Evolutionary conservation across 2,888 invertebrate genomes (phyloP).

Genomic region (Eucriotettix oculatus): DNA sequence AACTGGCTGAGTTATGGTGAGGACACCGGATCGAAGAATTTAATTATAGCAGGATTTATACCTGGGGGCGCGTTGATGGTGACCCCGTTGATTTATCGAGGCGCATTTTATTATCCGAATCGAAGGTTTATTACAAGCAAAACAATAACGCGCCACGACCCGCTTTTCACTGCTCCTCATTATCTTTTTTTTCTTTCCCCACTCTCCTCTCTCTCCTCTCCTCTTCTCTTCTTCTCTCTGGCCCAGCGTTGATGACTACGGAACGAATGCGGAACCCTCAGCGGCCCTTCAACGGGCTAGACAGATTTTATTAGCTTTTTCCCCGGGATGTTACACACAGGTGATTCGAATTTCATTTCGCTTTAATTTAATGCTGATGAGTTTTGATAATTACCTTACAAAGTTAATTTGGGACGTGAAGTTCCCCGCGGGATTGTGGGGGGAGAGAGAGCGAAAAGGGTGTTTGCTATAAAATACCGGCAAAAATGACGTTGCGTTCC

Average conservation of each 20-base stretch:
- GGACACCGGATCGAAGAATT: conserved; percentile 4
- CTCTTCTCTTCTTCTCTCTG: not conserved
- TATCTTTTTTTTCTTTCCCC: not conserved
- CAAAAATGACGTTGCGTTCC: too few species aligned
- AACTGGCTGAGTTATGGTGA: conserved; percentile 4
- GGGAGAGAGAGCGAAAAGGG: too few species aligned
- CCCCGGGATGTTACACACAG: not conserved
- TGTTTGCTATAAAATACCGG: too few species aligned
- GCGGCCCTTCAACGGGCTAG: not conserved
- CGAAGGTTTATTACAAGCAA: not conserved
- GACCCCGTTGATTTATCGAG: not conserved
- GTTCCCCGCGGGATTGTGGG: not conserved
- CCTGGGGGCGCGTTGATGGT: not conserved
- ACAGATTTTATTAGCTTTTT: not conserved
- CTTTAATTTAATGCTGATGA: not conserved
- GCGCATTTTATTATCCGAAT: not conserved
- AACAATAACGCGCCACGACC: not conserved
- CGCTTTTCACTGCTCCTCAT: not conserved
- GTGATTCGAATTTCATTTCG: not conserved
- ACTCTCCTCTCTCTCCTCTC: not conserved
- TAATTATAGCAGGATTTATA: conserved; percentile 8
- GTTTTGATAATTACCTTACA: not conserved
- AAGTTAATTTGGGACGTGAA: not conserved
- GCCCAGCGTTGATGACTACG: not conserved
- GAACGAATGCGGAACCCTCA: not conserved